Base-by-base conservation (phyloP, 2,113 vertebrate genomes). In the Laticauda laticaudata region DNA sequence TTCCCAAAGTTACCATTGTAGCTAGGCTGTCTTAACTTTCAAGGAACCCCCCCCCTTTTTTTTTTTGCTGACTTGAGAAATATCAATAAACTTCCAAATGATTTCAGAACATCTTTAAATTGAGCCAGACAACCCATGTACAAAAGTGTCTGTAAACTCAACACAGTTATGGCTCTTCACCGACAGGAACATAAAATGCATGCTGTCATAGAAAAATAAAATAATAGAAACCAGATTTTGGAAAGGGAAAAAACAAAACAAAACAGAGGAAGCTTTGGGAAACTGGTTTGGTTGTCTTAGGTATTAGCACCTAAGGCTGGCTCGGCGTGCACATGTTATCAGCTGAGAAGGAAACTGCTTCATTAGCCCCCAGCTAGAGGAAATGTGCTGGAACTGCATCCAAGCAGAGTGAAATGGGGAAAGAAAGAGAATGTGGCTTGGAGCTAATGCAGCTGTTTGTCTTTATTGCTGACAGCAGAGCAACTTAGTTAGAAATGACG, bases 301-400 rank as follows among this genome's bases (percentile, higher is more conserved):
- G 64, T 88, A 87, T 85, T 96, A 95, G 96, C 97, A 97, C 97
- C 96, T 95, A 96, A 95, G 95, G 96, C 97, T 97, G 96, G 95
- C 96, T 95, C 91, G 90, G 97, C 94, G 96, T 96, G 91, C 88
- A 89, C 88, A 93, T 89, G 87, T 94, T 96, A 94, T 96, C 26
- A 2, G 95, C 93, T 94, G 95, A 93, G 92, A 91, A 95, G 89
- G 96, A 95, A 94, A 96, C 92, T 88, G 93, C 91, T 96, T 97
- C 96, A 95, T 95, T 97, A 14, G 94, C 96, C 97, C 95, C 92
- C 91, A 96, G 96, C 94, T 94, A 95, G 87, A 96, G 97, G 96
- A 97, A 97, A 94, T 48, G 29, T 59, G 29, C 92, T n/a, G 0
- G 56, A 93, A 90, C 48, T 95, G 92, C 92, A 95, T 86, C 91